phyloP scores from a whole-genome alignment of 2,888 invertebrate species.

The Hesperia comma region DNA sequence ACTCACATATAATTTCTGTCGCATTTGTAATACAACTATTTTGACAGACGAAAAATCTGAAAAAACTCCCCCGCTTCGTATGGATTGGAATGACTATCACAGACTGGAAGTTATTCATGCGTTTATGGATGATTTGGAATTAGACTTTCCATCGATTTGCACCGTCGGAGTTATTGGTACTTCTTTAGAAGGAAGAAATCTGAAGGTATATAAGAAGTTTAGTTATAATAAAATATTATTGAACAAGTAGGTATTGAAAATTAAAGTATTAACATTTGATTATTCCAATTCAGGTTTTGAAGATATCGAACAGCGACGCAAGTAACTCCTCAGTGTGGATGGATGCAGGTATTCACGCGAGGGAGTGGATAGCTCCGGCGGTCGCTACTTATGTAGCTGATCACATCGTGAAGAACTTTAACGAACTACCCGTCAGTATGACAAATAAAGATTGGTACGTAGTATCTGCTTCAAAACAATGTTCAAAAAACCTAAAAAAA shows the following conservation, averaged over 20 bases:
- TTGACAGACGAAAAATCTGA: constrained; percentile 23
- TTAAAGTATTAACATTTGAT: too few relatives aligned
- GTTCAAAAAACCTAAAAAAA: background rate
- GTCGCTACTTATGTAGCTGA: constrained; percentile 90
- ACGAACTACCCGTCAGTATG: constrained; percentile 85
- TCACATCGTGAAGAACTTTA: constrained; percentile 88
- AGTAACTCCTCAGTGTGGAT: constrained; percentile 88
- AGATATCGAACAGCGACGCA: constrained; percentile 88
- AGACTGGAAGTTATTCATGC: constrained; percentile 62
- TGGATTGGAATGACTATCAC: constrained; percentile 72
- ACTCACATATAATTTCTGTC: too few relatives aligned
- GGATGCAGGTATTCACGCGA: constrained; percentile 93
- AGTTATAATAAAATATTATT: too few relatives aligned
- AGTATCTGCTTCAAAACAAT: background rate
- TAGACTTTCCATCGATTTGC: constrained; percentile 67
- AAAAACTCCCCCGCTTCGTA: constrained; percentile 33
- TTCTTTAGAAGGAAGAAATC: constrained; percentile 66
- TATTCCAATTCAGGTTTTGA: constrained; percentile 61
- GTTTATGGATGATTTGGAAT: constrained; percentile 67
- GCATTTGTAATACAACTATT: background rate
- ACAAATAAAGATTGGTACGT: constrained; percentile 90
- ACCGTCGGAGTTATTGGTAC: constrained; percentile 64
- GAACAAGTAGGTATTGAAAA: too few relatives aligned
- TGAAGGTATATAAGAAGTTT: constrained; percentile 56
- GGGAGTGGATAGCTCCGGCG: constrained; percentile 96